Percentiles rank a stretch among this genome's conserved stretches.
These are phyloP conservation scores for Conomelus anceps DNA, from an alignment of 2,888 invertebrate species.

Conservation along the genomic window DNA sequence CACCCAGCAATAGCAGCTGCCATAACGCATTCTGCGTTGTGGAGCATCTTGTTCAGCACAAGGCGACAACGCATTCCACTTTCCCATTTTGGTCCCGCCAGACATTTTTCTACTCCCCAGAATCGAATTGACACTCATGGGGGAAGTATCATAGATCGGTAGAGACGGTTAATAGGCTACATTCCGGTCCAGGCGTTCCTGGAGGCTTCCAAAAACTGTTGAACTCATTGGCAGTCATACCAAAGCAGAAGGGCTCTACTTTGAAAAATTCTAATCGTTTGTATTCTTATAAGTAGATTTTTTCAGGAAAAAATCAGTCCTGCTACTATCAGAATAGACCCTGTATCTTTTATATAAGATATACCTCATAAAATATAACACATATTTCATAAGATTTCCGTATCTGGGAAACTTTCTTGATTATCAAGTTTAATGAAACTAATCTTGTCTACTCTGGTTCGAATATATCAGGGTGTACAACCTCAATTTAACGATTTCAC, in stretches of 20 bases:
- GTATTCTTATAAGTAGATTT: neutral
- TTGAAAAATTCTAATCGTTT: slow-evolving; percentile 23
- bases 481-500: too few species aligned
- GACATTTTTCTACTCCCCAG: slow-evolving; percentile 9
- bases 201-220: slow-evolving; percentile 31
- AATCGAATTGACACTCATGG: neutral
- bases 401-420: too few species aligned
- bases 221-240: slow-evolving; percentile 31
- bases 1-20: neutral
- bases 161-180: neutral
- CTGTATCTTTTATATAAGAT: too few species aligned
- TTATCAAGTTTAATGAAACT: too few species aligned
- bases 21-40: slow-evolving; percentile 6
- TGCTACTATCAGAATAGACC: too few species aligned
- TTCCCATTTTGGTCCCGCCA: slow-evolving; percentile 4
- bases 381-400: too few species aligned
- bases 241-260: slow-evolving; percentile 32
- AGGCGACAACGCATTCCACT: slow-evolving; percentile 18
- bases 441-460: too few species aligned
- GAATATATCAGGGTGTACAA: too few species aligned
- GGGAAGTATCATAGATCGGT: neutral
- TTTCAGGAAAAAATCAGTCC: too few species aligned
- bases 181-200: slow-evolving; percentile 30
- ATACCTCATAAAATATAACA: too few species aligned
- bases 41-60: neutral